phyloP scores from a whole-genome alignment of 2,888 invertebrate species.

The Entomobrya multifasciata region DNA sequence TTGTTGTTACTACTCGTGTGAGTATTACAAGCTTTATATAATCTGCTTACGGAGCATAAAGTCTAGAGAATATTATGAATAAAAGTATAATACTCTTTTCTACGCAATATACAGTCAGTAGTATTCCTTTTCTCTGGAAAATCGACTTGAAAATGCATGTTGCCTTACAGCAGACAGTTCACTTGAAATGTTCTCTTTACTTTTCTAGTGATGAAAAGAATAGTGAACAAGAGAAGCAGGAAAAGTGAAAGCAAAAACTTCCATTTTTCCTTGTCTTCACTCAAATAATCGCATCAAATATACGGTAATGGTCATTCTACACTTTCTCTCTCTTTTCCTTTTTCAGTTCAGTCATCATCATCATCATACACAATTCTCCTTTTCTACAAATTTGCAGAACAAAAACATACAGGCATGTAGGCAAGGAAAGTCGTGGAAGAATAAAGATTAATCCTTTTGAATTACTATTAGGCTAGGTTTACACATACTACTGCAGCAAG shows the following conservation, averaged over 20 bases:
- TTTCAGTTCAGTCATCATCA: neutral
- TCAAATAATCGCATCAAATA: conserved; percentile 61
- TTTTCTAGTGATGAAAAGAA: neutral
- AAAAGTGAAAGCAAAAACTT: conserved; percentile 31
- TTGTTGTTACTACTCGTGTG: conserved; percentile 41
- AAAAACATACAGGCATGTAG: neutral
- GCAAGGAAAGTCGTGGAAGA: neutral
- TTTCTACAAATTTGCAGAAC: neutral
- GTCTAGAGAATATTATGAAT: too few relatives aligned
- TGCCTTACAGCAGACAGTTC: neutral
- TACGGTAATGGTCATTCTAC: conserved; percentile 58
- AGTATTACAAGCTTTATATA: conserved; percentile 11
- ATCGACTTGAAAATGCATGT: neutral
- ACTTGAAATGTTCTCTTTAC: too few relatives aligned
- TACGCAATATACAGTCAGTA: too few relatives aligned
- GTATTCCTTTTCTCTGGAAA: neutral
- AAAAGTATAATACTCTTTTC: too few relatives aligned
- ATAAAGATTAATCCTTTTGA: conserved; percentile 55
- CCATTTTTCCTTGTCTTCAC: conserved; percentile 59
- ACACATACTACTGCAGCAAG: neutral
- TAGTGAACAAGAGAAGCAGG: conserved; percentile 12
- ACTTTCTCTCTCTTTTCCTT: neutral
- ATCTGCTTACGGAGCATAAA: neutral
- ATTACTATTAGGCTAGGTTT: neutral
- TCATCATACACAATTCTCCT: neutral